Base-by-base conservation (phyloP, 2,113 vertebrate species). In the Cromileptes altivelis region DNA sequence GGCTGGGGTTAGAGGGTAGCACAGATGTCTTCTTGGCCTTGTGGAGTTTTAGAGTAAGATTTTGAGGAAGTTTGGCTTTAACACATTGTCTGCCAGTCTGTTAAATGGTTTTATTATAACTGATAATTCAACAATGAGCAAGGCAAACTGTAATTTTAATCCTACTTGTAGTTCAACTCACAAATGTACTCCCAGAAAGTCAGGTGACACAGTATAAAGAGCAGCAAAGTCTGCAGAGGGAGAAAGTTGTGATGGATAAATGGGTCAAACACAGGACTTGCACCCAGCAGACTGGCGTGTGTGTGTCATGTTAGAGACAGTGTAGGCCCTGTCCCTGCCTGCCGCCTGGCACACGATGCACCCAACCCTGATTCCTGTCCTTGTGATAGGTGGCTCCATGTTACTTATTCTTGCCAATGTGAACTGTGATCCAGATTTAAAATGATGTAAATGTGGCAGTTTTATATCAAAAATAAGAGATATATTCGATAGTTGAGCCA, bases 31-130 rank as follows among this genome's bases (percentile, higher is more conserved):
- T 40, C 53, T 78, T 6, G 14, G 65, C 14, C 67, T 75, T 58
- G 9, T 15, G n/a, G 3, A 42, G 15, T 72, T 80, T 37, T 18
- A 15, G 81, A 62, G 27, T 17, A 45, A 72, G 62, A 76, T 73
- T 62, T 62, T 47, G 52, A 65, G 52, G 55, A 18, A 30, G 70
- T 19, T 15, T 63, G 11, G 23, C 57, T 30, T 18, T 25, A 57
- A 71, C 25, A 18, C 18, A 4, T n/a, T 60, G 55, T 17, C 55
- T 73, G 60, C 55, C 11, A 47, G 69, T 55, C 42, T 30, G 7
- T 25, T 64, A 11, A 45, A 37, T 4, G 7, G 33, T 1, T 37
- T 37, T 37, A 37, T 37, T 37, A 37, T 37, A 37, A 37, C 33
- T 37, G 33, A 7, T 37, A 37, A 7, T 49, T 56, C 25, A 68